Base-by-base conservation (phyloP, 2,888 invertebrate species). In the Drosophila setosimentum region DNA sequence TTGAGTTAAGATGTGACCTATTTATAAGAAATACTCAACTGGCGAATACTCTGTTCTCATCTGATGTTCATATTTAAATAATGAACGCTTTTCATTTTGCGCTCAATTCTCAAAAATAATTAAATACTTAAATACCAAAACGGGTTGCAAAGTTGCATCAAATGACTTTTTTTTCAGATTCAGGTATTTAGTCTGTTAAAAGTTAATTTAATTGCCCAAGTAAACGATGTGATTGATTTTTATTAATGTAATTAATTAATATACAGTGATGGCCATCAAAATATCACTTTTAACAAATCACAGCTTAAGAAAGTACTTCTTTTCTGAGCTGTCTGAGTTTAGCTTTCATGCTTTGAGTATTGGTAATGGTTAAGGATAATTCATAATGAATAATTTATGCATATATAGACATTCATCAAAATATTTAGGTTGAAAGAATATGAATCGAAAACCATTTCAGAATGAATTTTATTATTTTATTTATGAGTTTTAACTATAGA, bases 221-320 rank as follows among this genome's bases (percentile, higher is more conserved):
- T 10, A 4, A 10, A 0, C 42, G 21, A 21, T 13, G 3, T 7
- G 2, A 13, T 7, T 13, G 13, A 5, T 2, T 21, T 21, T 5
- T 7, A 21, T 16, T 21, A 16, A 21, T 0, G 3, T 45, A 2
- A 16, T 21, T 21, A 21, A 45, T 4, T 10, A 1, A 16, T 24
- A 8, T 8, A 45, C 45, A 45, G 16, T 24, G 45, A 16, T 24
- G 45, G 45, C 1, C 45, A 45, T 16, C 21, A 45, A 45, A 7
- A 24, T 45, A 45, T 7, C 16, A 45, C 21, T 45, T 2, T 8
- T 24, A 16, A 24, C 8, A 1, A 45, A 45, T 21, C 13, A 24
- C 3, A 7, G 40, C 40, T 37, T 37, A 8, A 18, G 0, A 37
- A 42, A 21, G 0, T 0, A 42, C 6, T 21, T 21, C 0, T 3